A percentile compares a stretch with the other conserved stretches of the same genome.
Evolutionary conservation across 2,888 invertebrate genomes (phyloP).

Genomic region (Brachylomia viminalis): DNA sequence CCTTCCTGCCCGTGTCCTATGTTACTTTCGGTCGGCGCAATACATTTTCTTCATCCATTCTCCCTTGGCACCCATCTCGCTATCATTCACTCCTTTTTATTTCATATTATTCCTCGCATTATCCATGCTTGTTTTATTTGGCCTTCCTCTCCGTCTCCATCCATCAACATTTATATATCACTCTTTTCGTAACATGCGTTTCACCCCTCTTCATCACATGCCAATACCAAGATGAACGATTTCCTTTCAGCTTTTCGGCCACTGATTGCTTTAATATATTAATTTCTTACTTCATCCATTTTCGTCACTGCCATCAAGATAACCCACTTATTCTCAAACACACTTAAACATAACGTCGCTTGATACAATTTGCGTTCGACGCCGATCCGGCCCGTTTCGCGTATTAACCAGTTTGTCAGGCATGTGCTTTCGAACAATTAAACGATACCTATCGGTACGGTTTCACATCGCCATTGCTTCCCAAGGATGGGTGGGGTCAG

Average conservation of each 20-base stretch:
- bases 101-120: no score
- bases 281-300: neutral
- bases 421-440: conserved; percentile 88
- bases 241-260: neutral
- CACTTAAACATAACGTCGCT: conserved; percentile 4
- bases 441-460: conserved; percentile 73
- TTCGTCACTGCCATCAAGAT: neutral
- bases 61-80: no score
- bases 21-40: no score
- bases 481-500: conserved; percentile 64
- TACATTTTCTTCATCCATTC: neutral
- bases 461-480: conserved; percentile 65
- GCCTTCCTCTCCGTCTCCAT: neutral
- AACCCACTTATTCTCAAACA: conserved; percentile 11
- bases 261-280: neutral
- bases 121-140: neutral
- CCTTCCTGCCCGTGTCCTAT: neutral
- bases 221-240: neutral
- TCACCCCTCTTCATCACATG: neutral
- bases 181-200: neutral
- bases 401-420: conserved; percentile 60
- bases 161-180: neutral
- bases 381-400: conserved; percentile 19
- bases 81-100: neutral
- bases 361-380: conserved; percentile 49